Evolutionary conservation across 2,888 invertebrate species (phyloP), one percentile per base, ranked within the genome.

Genomic region (Osedax frankpressi): DNA sequence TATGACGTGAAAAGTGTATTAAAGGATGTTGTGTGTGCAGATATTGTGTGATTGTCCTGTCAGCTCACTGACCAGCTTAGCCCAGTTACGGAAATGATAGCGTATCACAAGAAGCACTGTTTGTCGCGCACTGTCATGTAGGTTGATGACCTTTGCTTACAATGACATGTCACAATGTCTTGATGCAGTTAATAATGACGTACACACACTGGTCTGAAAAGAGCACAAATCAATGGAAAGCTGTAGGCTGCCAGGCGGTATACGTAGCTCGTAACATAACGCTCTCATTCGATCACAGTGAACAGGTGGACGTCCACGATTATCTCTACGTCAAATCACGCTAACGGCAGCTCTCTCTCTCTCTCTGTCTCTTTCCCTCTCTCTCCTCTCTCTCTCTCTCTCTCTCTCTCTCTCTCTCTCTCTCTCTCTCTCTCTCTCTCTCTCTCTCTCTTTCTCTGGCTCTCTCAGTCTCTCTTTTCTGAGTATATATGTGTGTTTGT

Each of bases 161-260:
- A 62, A 24, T 24, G 65, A 65, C 24, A 62, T 62, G 63, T 62
- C 63, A 62, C 65, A 65, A 19, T 65, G 65, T 24, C 1, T 19
- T 2, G 65, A 62, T 65, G 65, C 65, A 65, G 65, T 65, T 2
- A 65, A 24, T 65, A 65, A 65, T 65, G 24, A 24, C 65, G 65
- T 2, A 6, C 6, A 24, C 65, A 65, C 65, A n/a, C 2, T 19
- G 2, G 24, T 65, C 63, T 62, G 63, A 62, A 3, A 62, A 62
- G 63, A 6, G 65, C 24, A 65, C 65, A 65, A 1, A 65, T 65
- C 63, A 65, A 65, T 65, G n/a, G 24, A 14, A 24, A 2, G 65
- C n/a, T 65, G n/a, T n/a, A 65, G 24, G 19, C 65, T 24, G 65
- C 24, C 25, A 14, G n/a, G 65, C 24, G 65, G 65, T 1, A 63